Base-by-base conservation (phyloP, 2,888 invertebrate species). In the Brachycybe producta region DNA sequence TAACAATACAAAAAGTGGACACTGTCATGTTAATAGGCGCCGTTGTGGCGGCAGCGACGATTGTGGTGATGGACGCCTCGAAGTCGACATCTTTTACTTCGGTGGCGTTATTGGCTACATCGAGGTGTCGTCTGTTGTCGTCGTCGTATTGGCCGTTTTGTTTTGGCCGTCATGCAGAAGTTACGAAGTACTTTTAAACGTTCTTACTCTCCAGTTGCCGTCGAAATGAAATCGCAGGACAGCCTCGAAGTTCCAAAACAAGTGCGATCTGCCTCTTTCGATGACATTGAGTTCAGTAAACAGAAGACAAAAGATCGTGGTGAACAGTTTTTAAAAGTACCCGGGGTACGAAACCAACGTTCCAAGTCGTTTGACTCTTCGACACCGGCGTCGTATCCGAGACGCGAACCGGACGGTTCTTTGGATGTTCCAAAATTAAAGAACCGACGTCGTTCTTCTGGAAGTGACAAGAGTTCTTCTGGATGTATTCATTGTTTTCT, bases 201-300 rank as follows among this genome's bases (percentile, higher is more conserved):
- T 5, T 35, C 35, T 3, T 36, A 43, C n/a, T 50, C 50, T 24
- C 42, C 44, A 5, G 43, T 35, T 2, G 7, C 28, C 17, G 32
- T 32, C 13, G 86, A 87, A 71, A 86, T 86, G 85, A 86, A 86
- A 75, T 83, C 82, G 58, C 86, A 86, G 67, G 85, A 84, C 70
- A 86, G 85, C 69, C 78, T 88, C 61, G 87, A 88, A 68, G 85
- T 87, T 61, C 87, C 88, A 58, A 84, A 84, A 27, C 50, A 85
- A 75, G 81, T 87, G 61, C 82, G 87, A 61, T 86, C 86, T 56
- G 85, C 85, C 55, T 85, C 86, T 56, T 87, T 87, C 72, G 87
- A 87, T 72, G 86, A 87, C 72, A 86, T 85, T 66, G 83, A 85
- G 66, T 65, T 84, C 77, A 52, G 35, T 23, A 53, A 51, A 21